These are phyloP conservation scores for Microplitis demolitor DNA, from an alignment of 1,140 invertebrate genomes.

Conservation along the genomic window DNA sequence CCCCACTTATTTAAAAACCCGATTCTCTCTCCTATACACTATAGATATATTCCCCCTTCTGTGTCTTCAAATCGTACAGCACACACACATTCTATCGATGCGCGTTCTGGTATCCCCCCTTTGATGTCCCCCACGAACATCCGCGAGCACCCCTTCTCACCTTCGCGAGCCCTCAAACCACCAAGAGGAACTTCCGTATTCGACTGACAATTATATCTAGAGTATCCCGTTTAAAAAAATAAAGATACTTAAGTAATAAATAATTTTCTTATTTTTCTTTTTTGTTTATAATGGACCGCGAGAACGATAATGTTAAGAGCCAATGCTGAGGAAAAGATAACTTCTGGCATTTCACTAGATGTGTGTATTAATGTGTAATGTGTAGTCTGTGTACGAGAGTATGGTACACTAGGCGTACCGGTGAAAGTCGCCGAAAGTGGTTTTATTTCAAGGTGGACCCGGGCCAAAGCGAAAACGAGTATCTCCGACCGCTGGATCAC, in stretches of 20 bases:
- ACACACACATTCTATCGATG: background rate
- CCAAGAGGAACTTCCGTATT: background rate
- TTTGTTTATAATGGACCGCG: too few species aligned
- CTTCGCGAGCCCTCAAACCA: background rate
- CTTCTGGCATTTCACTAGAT: too few species aligned
- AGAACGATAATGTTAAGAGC: background rate
- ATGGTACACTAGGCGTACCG: conserved; percentile 33
- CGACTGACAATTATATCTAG: background rate
- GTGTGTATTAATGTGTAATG: too few species aligned
- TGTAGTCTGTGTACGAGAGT: background rate
- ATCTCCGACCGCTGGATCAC: conserved; percentile 15
- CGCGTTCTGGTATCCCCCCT: background rate
- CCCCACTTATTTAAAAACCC: background rate
- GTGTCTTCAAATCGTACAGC: background rate
- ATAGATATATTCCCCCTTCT: too few species aligned
- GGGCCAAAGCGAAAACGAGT: conserved; percentile 19
- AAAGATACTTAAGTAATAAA: background rate
- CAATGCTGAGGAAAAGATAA: too few species aligned
- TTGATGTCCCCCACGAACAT: background rate
- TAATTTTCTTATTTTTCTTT: background rate
- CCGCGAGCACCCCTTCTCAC: background rate
- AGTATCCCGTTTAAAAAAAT: background rate
- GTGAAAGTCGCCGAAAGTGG: conserved; percentile 46
- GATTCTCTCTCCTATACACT: too few species aligned
- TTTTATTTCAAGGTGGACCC: conserved; percentile 22